Evolutionary conservation across 1,140 invertebrate species (phyloP).

Genomic region (Prorops nasuta): DNA sequence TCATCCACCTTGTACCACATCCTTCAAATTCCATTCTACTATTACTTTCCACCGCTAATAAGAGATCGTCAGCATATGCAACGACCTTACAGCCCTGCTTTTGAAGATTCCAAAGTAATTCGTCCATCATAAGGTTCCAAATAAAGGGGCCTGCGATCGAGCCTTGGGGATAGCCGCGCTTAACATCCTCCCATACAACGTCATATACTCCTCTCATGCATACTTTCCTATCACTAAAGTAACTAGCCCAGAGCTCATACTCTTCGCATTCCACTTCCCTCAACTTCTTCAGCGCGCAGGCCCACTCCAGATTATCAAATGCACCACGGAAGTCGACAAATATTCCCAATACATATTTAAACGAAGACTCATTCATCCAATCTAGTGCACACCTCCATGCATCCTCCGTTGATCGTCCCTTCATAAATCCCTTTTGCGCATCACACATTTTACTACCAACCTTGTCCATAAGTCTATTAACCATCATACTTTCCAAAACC

Average conservation of each 20-base stretch:
- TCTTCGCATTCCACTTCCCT: conserved; percentile 1
- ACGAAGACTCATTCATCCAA: neutral
- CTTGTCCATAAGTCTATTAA: conserved; percentile 12
- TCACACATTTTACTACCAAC: conserved; percentile 7
- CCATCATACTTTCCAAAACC: conserved; percentile 25
- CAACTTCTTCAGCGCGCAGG: conserved; percentile 10
- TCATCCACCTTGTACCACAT: neutral
- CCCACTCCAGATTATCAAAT: conserved; percentile 35
- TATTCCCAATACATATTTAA: conserved; percentile 10
- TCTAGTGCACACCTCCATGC: neutral
- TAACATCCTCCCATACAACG: neutral
- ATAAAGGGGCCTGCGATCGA: conserved; percentile 20
- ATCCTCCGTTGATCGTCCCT: conserved; percentile 15
- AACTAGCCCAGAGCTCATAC: neutral
- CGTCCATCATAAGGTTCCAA: conserved; percentile 34
- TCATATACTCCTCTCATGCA: conserved; percentile 2
- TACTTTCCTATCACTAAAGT: conserved; percentile 9
- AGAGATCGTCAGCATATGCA: conserved; percentile 31
- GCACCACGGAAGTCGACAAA: conserved; percentile 36
- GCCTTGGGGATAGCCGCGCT: conserved; percentile 19
- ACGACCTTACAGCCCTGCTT: conserved; percentile 3
- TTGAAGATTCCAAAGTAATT: conserved; percentile 13
- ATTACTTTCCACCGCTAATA: conserved; percentile 14
- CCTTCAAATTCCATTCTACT: conserved; percentile 13
- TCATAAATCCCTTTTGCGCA: conserved; percentile 7